Evolutionary conservation across 1,140 invertebrate genomes (phyloP), one percentile per base, ranked within the genome.

Genomic region (Dryas iulia): DNA sequence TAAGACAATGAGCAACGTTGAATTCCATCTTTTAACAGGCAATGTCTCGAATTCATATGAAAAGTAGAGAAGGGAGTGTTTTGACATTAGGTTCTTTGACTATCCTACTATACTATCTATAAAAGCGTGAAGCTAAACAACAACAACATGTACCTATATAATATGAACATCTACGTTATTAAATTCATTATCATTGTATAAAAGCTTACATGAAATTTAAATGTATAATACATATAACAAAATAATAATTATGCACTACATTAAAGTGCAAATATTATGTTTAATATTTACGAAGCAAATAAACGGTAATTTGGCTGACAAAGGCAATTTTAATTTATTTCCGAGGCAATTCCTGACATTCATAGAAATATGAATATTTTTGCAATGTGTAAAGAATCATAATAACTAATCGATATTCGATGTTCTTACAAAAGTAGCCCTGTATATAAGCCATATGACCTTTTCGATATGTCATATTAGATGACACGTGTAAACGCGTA

Each of bases 401-500:
- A 47, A 2, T 28, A 3, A 28, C 2, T 8, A 47, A 7, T 47
- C 33, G 6, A 54, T 25, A 54, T 11, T 7, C 21, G 1, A 54
- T 54, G 23, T 54, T 54, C 53, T 25, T 25, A 25, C 23, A 25
- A 54, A 54, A 21, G 18, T n/a, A 2, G 12, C 12, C 5, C 24
- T n/a, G 24, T 54, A 12, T 12, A 54, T 54, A 54, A 54, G 11
- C 53, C 23, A 25, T 25, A 25, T 12, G 53, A 54, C 53, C 53
- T 54, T 25, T 54, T 54, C 24, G 53, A 54, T 54, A 23, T 25
- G 23, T 54, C 53, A 54, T 54, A 21, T 33, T 12, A 52, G 47
- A 69, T 30, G 54, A 63, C 26, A 69, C 58, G 14, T 66, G 59
- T 57, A 66, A 59, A 59, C 64, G 61, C 69, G 63, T 73, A 78